Evolutionary conservation across 2,888 invertebrate genomes (phyloP).

Genomic region (Drosophila emarginata): DNA sequence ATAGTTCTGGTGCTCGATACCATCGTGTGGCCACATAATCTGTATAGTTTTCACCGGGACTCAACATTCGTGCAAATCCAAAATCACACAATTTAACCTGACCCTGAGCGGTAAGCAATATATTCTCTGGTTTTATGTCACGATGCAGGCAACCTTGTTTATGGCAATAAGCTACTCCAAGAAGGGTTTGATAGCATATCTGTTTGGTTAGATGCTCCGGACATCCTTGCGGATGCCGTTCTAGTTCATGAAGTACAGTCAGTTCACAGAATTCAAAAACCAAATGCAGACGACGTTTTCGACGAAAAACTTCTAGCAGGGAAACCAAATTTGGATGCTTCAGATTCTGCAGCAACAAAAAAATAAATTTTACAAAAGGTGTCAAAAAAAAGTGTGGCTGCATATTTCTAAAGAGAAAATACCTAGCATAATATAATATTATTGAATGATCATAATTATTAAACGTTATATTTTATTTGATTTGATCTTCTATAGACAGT

Average conservation of each 20-base stretch:
- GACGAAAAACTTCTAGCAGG: constrained; percentile 97
- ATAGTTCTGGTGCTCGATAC: constrained; percentile 98
- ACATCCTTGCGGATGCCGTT: constrained; percentile 95
- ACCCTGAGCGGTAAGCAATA: constrained; percentile 94
- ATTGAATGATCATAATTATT: too few relatives aligned
- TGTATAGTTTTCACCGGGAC: constrained; percentile 98
- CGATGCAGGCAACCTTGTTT: constrained; percentile 96
- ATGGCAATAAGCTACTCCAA: constrained; percentile 98
- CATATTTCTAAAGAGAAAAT: constrained; percentile 3
- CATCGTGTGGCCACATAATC: constrained; percentile 99
- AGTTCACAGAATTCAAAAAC: constrained; percentile 99
- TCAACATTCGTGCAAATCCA: constrained; percentile 98
- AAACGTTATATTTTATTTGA: not conserved
- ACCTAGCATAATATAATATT: too few relatives aligned
- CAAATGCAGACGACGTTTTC: constrained; percentile 96
- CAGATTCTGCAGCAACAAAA: constrained; percentile 88
- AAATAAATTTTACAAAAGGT: not conserved
- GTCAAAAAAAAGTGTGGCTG: constrained; percentile 3
- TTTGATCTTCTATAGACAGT: too few relatives aligned
- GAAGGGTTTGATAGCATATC: constrained; percentile 97
- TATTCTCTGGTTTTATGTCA: constrained; percentile 99
- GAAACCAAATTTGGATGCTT: constrained; percentile 99
- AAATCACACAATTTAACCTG: constrained; percentile 98
- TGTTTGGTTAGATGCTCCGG: constrained; percentile 95
- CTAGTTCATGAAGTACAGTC: constrained; percentile 97